Evolutionary conservation across 2,888 invertebrate genomes (phyloP).

Genomic region (Chymomyza procnemis): DNA sequence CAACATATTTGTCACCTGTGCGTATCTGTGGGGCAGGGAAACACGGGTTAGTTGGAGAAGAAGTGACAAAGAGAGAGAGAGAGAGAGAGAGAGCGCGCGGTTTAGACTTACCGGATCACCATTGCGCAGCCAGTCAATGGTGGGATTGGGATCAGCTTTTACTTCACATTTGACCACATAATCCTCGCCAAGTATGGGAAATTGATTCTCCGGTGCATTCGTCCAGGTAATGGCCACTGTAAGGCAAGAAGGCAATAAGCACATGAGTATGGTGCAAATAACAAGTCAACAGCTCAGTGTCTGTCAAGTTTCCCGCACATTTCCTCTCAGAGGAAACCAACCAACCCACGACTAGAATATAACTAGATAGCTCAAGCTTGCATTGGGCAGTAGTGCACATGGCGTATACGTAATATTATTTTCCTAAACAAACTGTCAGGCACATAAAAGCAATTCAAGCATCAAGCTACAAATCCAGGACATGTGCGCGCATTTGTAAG

Average conservation of each 20-base stretch:
- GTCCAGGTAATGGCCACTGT: constrained; percentile 91
- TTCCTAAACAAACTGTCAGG: constrained; percentile 47
- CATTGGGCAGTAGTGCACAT: constrained; percentile 15
- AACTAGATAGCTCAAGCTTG: not conserved
- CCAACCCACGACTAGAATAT: not conserved
- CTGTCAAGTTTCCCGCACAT: not conserved
- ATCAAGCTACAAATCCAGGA: constrained; percentile 39
- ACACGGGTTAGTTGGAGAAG: not conserved
- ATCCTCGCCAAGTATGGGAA: constrained; percentile 86
- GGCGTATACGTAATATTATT: constrained; percentile 53
- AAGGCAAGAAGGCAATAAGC: constrained; percentile 11
- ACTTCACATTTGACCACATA: constrained; percentile 91
- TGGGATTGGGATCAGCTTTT: constrained; percentile 89
- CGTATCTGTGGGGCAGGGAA: constrained; percentile 79
- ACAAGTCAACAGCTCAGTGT: not conserved
- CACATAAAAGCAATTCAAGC: constrained; percentile 46
- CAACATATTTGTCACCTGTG: constrained; percentile 85
- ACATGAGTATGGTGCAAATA: not conserved
- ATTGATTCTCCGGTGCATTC: constrained; percentile 91
- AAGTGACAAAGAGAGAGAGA: no score
- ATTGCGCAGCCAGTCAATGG: constrained; percentile 92
- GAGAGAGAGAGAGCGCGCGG: not conserved
- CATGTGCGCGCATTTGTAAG: constrained; percentile 51
- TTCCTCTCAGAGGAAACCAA: not conserved
- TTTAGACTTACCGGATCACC: constrained; percentile 82